Evolutionary conservation across 2,797 vertebrate genomes (phyloP).

Genomic region (Sorex maritimensis): DNA sequence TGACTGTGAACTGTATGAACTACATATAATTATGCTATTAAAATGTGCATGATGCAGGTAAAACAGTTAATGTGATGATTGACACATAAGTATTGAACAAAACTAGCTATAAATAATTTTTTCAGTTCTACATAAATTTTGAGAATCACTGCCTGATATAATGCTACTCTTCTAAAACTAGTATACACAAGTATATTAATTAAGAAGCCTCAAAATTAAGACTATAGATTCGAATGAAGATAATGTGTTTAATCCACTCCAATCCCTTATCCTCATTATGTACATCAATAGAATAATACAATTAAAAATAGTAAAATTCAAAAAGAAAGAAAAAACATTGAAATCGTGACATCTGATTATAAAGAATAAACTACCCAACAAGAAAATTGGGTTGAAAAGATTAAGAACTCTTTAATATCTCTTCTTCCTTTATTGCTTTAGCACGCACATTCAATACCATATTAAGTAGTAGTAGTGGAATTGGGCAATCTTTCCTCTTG

Average conservation of each 20-base stretch:
- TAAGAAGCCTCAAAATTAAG: background rate
- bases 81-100: background rate
- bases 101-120: conserved; percentile 22
- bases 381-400: background rate
- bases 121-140: conserved; percentile 19
- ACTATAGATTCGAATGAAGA: background rate
- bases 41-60: background rate
- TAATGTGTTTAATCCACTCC: background rate
- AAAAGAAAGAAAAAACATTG: background rate
- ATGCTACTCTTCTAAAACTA: conserved; percentile 45
- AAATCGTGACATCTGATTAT: background rate
- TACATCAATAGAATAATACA: conserved; percentile 1
- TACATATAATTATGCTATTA: background rate
- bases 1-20: background rate
- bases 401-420: too few species aligned
- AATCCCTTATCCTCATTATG: background rate
- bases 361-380: background rate
- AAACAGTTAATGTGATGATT: background rate
- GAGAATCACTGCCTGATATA: background rate
- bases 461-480: too few species aligned
- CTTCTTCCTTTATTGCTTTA: too few species aligned
- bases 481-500: background rate
- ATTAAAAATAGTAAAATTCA: conserved; percentile 12
- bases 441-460: too few species aligned
- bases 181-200: background rate